A percentile compares a stretch with the other conserved stretches of the same genome.
Evolutionary conservation across 2,888 invertebrate genomes (phyloP).

Genomic region (Tortricodes alternella): DNA sequence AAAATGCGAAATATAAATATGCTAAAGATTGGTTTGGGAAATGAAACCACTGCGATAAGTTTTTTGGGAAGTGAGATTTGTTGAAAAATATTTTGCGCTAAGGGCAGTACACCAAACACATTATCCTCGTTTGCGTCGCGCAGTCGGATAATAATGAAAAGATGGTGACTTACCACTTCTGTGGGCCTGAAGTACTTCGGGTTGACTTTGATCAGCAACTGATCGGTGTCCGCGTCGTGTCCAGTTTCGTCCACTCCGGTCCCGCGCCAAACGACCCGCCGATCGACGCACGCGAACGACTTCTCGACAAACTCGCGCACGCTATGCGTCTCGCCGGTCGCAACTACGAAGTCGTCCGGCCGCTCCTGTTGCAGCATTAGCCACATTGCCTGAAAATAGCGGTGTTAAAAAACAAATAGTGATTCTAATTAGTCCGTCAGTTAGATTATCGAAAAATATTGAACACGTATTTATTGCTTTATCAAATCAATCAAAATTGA

Average conservation of each 20-base stretch:
- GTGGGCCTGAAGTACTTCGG: constrained; percentile 98
- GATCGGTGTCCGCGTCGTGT: constrained; percentile 86
- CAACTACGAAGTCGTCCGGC: constrained; percentile 98
- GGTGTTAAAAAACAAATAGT: too few relatives aligned
- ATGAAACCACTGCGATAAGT: too few relatives aligned
- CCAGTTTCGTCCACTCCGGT: constrained; percentile 90
- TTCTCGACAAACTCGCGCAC: constrained; percentile 98
- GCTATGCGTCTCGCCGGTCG: constrained; percentile 97
- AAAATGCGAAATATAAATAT: too few relatives aligned
- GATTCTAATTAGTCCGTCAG: too few relatives aligned
- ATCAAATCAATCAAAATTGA: too few relatives aligned
- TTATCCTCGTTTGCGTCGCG: too few relatives aligned
- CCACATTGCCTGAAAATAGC: constrained; percentile 98
- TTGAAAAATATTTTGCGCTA: too few relatives aligned
- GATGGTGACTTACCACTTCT: constrained; percentile 95
- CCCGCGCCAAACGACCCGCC: constrained; percentile 90
- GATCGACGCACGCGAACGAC: constrained; percentile 92
- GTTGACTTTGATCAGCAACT: constrained; percentile 93
- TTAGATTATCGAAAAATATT: too few relatives aligned
- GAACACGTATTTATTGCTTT: too few relatives aligned
- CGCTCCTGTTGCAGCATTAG: constrained; percentile 96
- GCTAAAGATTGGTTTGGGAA: too few relatives aligned
- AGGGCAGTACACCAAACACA: neutral
- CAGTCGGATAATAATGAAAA: too few relatives aligned
- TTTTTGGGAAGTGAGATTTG: too few relatives aligned